phyloP scores from a whole-genome alignment of 2,113 vertebrate genomes.

The Nesospiza acunhae region DNA sequence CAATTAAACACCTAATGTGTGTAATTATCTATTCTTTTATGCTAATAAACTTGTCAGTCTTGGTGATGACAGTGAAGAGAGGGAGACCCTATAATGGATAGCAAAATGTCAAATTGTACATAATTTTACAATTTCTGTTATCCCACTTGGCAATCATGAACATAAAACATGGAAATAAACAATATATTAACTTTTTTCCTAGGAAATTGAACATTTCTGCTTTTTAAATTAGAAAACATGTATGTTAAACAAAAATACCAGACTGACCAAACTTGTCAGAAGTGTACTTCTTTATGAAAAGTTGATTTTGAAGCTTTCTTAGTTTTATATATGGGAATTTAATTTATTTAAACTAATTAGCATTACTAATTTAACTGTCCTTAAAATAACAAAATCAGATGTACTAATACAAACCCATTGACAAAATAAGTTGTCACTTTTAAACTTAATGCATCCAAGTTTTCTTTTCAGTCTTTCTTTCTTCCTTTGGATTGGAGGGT shows the following conservation, averaged over 20 bases:
- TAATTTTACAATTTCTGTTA: neutral
- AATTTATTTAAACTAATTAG: neutral
- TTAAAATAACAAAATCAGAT: neutral
- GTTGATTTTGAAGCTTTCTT: neutral
- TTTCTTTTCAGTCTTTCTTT: neutral
- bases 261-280: neutral
- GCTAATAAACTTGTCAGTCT: neutral
- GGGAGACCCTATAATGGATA: neutral
- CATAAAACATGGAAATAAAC: neutral
- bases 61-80: neutral
- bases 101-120: neutral
- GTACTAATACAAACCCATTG: neutral
- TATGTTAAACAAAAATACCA: neutral
- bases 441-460: neutral
- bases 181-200: neutral
- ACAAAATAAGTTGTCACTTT: neutral
- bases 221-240: neutral
- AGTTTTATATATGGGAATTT: neutral
- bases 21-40: neutral
- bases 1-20: neutral
- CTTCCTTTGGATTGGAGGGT: neutral
- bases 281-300: neutral
- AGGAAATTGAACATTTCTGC: neutral
- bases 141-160: neutral
- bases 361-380: neutral